Conservation (phyloP, 2,797 vertebrate genomes). For the Artibeus lituratus region DNA sequence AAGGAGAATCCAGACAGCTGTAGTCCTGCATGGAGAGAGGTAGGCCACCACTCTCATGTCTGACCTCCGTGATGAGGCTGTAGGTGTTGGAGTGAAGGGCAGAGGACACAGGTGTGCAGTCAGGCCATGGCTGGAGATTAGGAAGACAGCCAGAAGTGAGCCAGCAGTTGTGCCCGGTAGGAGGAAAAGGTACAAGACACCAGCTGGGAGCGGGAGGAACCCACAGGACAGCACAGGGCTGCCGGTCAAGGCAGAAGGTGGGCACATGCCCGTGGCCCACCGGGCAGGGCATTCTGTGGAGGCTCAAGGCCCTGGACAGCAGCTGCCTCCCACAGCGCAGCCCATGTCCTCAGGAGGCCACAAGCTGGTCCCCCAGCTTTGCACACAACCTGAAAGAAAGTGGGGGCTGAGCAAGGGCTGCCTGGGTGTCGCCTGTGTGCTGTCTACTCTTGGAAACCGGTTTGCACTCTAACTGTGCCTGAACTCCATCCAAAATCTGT, state of each 20-base stretch:
- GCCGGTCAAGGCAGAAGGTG: neutral
- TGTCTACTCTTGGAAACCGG: neutral
- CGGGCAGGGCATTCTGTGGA: fast-evolving
- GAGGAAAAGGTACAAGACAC: neutral
- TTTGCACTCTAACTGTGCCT: neutral
- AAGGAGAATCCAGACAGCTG: fast-evolving
- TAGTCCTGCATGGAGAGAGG: fast-evolving
- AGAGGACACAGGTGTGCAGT: neutral
- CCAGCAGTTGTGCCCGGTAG: neutral
- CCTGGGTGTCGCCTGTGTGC: neutral
- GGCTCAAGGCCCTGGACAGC: neutral
- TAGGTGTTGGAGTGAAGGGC: neutral
- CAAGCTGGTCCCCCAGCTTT: fast-evolving
- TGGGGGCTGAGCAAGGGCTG: fast-evolving
- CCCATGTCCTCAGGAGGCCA: fast-evolving
- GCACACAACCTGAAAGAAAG: fast-evolving
- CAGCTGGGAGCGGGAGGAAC: neutral
- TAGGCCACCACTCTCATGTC: fast-evolving
- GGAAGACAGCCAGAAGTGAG: neutral
- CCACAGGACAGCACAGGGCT: neutral
- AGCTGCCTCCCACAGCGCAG: too few relatives aligned
- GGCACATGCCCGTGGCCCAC: fast-evolving
- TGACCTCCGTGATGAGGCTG: fast-evolving
- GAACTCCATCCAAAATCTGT: neutral
- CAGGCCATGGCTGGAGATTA: fast-evolving